Base-by-base conservation (phyloP, 2,888 invertebrate species). In the Carabus problematicus region DNA sequence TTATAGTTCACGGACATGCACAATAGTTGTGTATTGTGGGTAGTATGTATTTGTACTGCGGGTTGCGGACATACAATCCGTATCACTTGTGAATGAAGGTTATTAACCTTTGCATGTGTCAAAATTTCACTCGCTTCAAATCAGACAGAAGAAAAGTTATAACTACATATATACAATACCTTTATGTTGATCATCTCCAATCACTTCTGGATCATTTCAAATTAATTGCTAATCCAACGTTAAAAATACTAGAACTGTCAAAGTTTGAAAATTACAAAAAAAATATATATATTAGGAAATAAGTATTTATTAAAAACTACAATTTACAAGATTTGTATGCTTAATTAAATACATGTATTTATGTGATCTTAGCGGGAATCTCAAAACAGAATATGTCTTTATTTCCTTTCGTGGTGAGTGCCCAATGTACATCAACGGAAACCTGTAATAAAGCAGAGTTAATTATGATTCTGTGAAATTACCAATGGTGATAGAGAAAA, bases 311-410 rank as follows among this genome's bases (percentile, higher is more conserved):
- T 42, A 71, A 61, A 71, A 63, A n/a, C 29, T 42, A 45, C 8
- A 47, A 29, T 29, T 29, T 29, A 29, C 3, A 29, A 29, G 6
- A 29, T 29, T 29, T 2, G 2, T 29, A 29, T 29, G 29, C 6
- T 29, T 42, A 55, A 12, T 63, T 72, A 74, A 78, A 72, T 77
- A 78, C 1, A 29, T 29, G 6, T 29, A 29, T 29, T 29, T 29
- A 52, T 12, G 79, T 83, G 73, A 91, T 92, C 78, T 82, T 88
- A n/a, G 88, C 88, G 1, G 88, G 88, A 47, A 91, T 85, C 81
- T 88, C 86, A 80, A 92, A 92, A 76, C 92, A 92, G 14, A 84
- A 76, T 0, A 88, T 76, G 68, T 85, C 82, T 6, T 84, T 81
- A 1, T 84, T 76, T 3, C 79, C 77, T 16, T 82, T 73, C 1